These are phyloP conservation scores for Ferdinandea cuprea DNA, from an alignment of 2,888 invertebrate genomes.

Conservation along the genomic window DNA sequence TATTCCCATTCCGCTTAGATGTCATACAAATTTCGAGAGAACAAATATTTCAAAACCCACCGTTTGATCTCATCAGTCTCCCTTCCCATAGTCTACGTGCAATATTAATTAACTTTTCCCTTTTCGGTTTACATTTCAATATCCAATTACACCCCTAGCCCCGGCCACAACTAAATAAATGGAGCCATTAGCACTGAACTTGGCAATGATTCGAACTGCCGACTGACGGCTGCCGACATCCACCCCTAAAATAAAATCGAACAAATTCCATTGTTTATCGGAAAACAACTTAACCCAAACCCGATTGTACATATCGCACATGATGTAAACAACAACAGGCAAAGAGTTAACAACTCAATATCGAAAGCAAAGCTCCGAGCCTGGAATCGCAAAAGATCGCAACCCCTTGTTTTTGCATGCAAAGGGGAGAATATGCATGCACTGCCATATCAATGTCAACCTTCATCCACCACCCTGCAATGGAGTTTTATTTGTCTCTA, in stretches of 20 bases:
- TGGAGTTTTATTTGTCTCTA: neutral
- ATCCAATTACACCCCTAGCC: constrained; percentile 34
- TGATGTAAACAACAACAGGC: constrained; percentile 1
- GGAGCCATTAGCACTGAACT: constrained; percentile 51
- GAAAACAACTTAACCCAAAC: constrained; percentile 56
- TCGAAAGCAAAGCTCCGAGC: neutral
- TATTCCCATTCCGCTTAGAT: neutral
- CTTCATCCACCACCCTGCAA: neutral
- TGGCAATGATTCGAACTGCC: constrained; percentile 46
- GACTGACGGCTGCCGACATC: too few relatives aligned
- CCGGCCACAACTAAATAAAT: constrained; percentile 1
- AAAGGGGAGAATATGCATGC: neutral
- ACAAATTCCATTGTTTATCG: constrained; percentile 53
- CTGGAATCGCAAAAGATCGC: constrained; percentile 6
- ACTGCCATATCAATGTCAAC: neutral
- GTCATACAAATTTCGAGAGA: neutral
- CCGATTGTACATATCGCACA: neutral
- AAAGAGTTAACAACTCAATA: constrained; percentile 1
- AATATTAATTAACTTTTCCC: constrained; percentile 63
- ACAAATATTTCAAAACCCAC: neutral
- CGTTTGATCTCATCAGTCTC: constrained; percentile 14
- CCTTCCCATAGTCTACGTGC: neutral
- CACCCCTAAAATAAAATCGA: constrained; percentile 26
- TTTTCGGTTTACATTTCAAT: constrained; percentile 53
- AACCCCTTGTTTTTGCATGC: neutral